A percentile compares a stretch with the other conserved stretches of the same genome.
Evolutionary conservation across 1,140 invertebrate species (phyloP).

Genomic region (Leptestheria dahalacensis): DNA sequence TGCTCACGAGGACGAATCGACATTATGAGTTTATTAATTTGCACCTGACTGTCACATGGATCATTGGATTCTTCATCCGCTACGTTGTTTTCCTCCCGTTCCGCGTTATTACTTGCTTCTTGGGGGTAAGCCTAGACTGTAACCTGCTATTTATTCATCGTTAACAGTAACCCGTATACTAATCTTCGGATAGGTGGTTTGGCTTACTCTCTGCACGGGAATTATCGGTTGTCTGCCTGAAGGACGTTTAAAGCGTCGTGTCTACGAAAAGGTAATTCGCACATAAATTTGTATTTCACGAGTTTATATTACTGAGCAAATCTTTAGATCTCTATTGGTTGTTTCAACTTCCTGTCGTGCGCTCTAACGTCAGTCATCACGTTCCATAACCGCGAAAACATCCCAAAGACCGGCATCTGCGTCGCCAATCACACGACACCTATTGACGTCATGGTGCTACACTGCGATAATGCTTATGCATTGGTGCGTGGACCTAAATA

Average conservation of each 20-base stretch:
- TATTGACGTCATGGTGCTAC: slow-evolving; percentile 90
- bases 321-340: slow-evolving; percentile 68
- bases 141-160: background rate
- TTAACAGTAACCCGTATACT: no score
- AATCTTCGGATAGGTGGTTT: slow-evolving; percentile 19
- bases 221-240: slow-evolving; percentile 34
- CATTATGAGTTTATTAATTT: slow-evolving; percentile 82
- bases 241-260: slow-evolving; percentile 6
- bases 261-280: slow-evolving; percentile 13
- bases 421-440: slow-evolving; percentile 99
- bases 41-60: slow-evolving; percentile 79
- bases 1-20: slow-evolving; percentile 82
- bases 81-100: slow-evolving; percentile 77
- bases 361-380: slow-evolving; percentile 75
- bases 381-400: slow-evolving; percentile 73
- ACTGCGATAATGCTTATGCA: slow-evolving; percentile 95
- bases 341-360: slow-evolving; percentile 73
- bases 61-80: slow-evolving; percentile 70
- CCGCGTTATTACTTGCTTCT: slow-evolving; percentile 61
- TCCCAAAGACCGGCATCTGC: slow-evolving; percentile 74
- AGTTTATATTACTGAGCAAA: no score
- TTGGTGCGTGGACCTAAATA: slow-evolving; percentile 51
- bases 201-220: slow-evolving; percentile 37
- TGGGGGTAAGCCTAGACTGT: slow-evolving; percentile 52
- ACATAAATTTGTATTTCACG: no score